A percentile compares a stretch with the other conserved stretches of the same genome.
phyloP scores from a whole-genome alignment of 2,113 vertebrate genomes.

The Muscicapa adusta region DNA sequence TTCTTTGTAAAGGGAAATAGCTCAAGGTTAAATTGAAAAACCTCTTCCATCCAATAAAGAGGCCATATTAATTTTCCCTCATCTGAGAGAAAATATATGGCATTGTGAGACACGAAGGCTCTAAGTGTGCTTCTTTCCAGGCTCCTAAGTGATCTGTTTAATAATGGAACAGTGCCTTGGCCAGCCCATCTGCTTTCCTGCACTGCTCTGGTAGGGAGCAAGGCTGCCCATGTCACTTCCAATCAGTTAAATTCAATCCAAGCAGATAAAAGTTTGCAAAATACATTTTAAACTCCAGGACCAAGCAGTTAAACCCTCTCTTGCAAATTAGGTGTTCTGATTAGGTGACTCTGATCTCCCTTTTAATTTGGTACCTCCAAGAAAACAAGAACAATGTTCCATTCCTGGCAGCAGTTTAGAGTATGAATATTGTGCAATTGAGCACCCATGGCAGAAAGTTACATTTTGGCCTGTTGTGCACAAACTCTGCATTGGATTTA shows the following conservation, averaged over 20 bases:
- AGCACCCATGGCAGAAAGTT: background rate
- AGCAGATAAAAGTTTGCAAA: conserved; percentile 16
- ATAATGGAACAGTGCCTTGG: background rate
- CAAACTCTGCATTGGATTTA: background rate
- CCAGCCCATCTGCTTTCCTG: background rate
- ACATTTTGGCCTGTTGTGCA: background rate
- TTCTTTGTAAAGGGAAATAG: conserved; percentile 55
- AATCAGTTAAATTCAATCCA: background rate
- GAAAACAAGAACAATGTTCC: background rate
- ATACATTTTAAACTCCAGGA: background rate
- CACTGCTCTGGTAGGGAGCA: background rate
- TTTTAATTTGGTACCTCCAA: background rate
- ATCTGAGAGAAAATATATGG: conserved; percentile 15
- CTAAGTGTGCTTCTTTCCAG: background rate
- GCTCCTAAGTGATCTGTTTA: background rate
- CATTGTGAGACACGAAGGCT: background rate
- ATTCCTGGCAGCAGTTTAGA: background rate
- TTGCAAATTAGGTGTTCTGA: background rate
- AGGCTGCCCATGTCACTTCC: background rate
- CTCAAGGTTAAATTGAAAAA: conserved; percentile 61
- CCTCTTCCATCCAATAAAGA: conserved; percentile 27
- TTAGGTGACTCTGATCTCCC: background rate
- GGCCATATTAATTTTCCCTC: conserved; percentile 32
- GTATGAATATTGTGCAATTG: background rate
- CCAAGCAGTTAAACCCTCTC: background rate